Evolutionary conservation across 2,797 vertebrate genomes (phyloP).

Genomic region (Sebastes miniatus): DNA sequence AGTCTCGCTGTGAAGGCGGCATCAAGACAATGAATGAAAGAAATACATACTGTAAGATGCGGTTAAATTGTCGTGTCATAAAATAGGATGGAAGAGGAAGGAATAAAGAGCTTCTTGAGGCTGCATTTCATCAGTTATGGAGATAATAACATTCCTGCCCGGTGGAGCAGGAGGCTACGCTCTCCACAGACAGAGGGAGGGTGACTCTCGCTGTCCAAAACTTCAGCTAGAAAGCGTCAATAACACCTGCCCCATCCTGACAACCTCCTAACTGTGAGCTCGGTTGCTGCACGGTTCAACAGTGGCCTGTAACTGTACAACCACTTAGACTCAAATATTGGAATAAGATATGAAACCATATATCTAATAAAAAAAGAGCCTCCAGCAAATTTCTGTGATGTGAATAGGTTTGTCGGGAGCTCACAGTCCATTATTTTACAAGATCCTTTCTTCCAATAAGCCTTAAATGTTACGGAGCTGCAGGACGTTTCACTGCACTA

Average conservation of each 20-base stretch:
- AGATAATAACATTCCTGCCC: constrained; percentile 57
- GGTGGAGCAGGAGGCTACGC: constrained; percentile 9
- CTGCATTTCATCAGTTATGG: constrained; percentile 50
- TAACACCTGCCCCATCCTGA: constrained; percentile 17
- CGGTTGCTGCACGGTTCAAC: neutral
- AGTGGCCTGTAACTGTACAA: neutral
- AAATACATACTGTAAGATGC: constrained; percentile 25
- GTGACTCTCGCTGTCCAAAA: neutral
- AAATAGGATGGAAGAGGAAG: constrained; percentile 21
- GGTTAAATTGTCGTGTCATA: constrained; percentile 42
- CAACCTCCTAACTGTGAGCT: constrained; percentile 5
- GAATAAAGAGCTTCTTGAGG: constrained; percentile 34
- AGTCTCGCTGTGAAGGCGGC: constrained; percentile 15
- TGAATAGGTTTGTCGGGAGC: neutral
- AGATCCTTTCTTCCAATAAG: neutral
- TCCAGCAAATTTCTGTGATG: neutral
- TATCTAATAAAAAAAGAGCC: constrained; percentile 1
- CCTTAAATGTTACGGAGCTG: neutral
- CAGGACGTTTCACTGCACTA: neutral
- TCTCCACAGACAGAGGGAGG: neutral
- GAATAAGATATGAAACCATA: constrained; percentile 9
- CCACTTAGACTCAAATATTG: constrained; percentile 19
- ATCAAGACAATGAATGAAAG: constrained; percentile 34
- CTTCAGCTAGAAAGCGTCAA: constrained; percentile 1
- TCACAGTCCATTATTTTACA: neutral